Evolutionary conservation across 2,113 vertebrate genomes (phyloP).

Genomic region (Pluvialis apricaria): DNA sequence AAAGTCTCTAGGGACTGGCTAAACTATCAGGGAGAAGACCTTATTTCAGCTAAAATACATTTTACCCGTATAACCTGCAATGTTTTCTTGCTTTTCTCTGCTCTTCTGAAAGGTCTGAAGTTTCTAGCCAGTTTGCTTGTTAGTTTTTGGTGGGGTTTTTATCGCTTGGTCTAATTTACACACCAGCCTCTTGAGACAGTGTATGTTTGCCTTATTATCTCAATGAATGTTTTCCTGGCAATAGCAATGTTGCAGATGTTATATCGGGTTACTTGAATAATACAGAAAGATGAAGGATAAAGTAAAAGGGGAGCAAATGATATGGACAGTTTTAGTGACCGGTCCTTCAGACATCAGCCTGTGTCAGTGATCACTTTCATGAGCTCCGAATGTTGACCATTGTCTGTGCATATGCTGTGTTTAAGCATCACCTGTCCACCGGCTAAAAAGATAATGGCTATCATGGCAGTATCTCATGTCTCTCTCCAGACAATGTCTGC

Average conservation of each 20-base stretch:
- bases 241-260: background rate
- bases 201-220: background rate
- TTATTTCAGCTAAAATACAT: background rate
- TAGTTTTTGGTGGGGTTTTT: background rate
- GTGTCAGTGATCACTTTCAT: background rate
- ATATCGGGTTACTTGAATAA: background rate
- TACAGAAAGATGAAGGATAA: background rate
- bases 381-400: background rate
- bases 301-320: background rate
- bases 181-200: background rate
- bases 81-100: background rate
- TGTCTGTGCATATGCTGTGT: background rate
- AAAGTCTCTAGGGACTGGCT: background rate
- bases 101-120: background rate
- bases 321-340: background rate
- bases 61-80: background rate
- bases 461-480: background rate
- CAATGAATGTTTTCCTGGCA: background rate
- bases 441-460: background rate
- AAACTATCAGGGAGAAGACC: background rate
- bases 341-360: background rate
- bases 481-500: background rate
- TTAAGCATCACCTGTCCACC: background rate
- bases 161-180: background rate
- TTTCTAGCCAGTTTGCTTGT: rapidly evolving